Conservation (phyloP, 2,888 invertebrate genomes). For the Drosophila diplacantha region DNA sequence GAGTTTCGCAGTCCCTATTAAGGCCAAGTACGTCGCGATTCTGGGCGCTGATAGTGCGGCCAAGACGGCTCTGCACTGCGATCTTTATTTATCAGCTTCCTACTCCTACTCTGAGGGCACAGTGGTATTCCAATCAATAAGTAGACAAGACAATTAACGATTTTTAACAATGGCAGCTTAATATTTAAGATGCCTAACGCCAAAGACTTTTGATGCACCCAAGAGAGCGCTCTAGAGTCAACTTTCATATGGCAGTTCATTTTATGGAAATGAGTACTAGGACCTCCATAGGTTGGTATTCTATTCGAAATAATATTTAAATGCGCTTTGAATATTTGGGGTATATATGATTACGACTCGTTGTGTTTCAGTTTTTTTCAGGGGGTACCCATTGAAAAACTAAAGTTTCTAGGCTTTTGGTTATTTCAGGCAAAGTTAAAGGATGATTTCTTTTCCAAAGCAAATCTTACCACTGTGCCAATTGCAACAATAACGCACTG, state of each 20-base stretch:
- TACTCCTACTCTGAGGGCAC: constrained; percentile 51
- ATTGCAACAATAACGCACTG: constrained; percentile 49
- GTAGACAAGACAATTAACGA: background rate
- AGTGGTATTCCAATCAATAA: constrained; percentile 34
- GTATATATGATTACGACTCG: no score
- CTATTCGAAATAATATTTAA: background rate
- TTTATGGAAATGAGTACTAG: background rate
- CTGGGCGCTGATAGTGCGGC: constrained; percentile 55
- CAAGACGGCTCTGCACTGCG: constrained; percentile 55
- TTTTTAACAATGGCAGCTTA: background rate
- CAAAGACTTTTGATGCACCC: no score
- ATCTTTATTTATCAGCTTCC: constrained; percentile 72
- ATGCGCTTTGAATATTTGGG: no score
- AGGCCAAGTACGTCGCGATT: constrained; percentile 72
- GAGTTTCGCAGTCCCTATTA: constrained; percentile 57
- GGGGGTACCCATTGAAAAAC: background rate
- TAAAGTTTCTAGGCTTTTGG: background rate
- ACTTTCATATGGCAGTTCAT: background rate
- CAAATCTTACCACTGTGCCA: constrained; percentile 46
- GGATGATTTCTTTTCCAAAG: background rate
- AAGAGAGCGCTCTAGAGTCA: background rate
- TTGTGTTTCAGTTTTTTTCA: no score
- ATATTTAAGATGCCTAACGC: background rate
- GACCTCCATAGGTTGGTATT: background rate
- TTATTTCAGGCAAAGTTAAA: background rate